Evolutionary conservation across 2,797 vertebrate genomes (phyloP), one percentile per base, ranked within the genome.

Genomic region (Falco rusticolus): DNA sequence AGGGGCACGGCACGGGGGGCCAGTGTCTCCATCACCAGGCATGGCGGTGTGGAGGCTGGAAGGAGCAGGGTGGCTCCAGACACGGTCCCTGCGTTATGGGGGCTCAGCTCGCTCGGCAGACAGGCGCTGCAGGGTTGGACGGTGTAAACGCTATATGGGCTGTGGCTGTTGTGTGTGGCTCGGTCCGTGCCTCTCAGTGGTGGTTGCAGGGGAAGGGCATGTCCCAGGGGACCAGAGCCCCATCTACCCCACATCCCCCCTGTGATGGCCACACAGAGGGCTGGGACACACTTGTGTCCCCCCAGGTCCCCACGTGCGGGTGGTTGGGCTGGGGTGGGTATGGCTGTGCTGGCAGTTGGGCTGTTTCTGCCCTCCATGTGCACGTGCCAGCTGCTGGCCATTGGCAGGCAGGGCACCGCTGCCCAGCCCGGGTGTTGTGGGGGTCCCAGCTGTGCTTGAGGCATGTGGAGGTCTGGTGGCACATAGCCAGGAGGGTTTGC

Each of bases 391-490:
- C 45, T 60, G 51, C 50, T 22, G 10, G 65, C 45, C 45, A 5
- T 37, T 4, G 1, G 50, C 68, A n/a, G 48, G 48, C 39, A 68
- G 79, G 24, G 48, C 37, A 48, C 37, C 2, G 1, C 31, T 34
- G 69, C 34, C 45, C 51, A 69, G 60, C 34, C 47, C 0, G 2
- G 21, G 60, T 34, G 37, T 69, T 9, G 8, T 34, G 28, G 8
- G 13, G 13, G 17, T 56, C 25, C 41, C 5, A 1, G 48, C n/a
- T 0, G 0, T 22, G 75, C 39, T 11, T 72, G 45, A 25, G 54
- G 24, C 60, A n/a, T 0, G 6, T 6, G 21, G 31, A 50, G 26
- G 24, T 68, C 16, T 0, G 0, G 2, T 0, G 0, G 22, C 1
- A 2, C 6, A 3, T 66, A 19, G 25, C 31, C 2, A 1, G 17